Conservation (phyloP, 1,140 invertebrate genomes). For the Marisa cornuarietis region DNA sequence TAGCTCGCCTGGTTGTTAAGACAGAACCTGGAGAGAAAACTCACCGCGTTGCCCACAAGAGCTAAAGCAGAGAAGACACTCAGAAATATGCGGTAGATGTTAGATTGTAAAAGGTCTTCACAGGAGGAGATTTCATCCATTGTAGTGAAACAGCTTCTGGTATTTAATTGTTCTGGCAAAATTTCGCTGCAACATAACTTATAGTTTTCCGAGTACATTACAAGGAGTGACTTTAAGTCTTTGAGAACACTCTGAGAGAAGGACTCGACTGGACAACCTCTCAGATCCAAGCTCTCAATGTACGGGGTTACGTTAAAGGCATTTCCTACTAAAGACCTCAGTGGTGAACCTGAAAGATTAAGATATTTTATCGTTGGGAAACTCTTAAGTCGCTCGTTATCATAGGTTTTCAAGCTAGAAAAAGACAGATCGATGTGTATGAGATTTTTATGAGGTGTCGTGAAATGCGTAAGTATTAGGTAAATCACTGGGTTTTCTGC, state of each 20-base stretch:
- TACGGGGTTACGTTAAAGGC: background rate
- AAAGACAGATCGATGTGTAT: background rate
- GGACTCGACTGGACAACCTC: background rate
- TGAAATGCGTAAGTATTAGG: background rate
- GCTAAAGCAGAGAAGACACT: conserved; percentile 22
- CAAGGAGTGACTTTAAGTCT: background rate
- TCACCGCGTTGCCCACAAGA: conserved; percentile 36
- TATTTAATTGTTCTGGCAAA: background rate
- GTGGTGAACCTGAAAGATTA: background rate
- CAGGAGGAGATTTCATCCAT: conserved; percentile 1
- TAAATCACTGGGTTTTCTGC: background rate
- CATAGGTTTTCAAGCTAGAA: background rate
- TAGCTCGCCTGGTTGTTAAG: background rate
- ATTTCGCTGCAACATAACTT: background rate
- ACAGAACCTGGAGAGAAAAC: conserved; percentile 24
- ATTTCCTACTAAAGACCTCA: background rate
- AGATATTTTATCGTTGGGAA: background rate
- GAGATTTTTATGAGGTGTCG: too few relatives aligned
- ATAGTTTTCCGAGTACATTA: background rate
- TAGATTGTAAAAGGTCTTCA: conserved; percentile 1
- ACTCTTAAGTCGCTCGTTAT: background rate
- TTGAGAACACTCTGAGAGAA: background rate
- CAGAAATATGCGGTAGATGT: conserved; percentile 20
- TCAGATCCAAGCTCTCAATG: background rate
- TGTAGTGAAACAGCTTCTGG: background rate